Percentiles rank a stretch among this genome's conserved stretches.
Conservation (phyloP, 2,113 vertebrate species). For the Panthera leo region DNA sequence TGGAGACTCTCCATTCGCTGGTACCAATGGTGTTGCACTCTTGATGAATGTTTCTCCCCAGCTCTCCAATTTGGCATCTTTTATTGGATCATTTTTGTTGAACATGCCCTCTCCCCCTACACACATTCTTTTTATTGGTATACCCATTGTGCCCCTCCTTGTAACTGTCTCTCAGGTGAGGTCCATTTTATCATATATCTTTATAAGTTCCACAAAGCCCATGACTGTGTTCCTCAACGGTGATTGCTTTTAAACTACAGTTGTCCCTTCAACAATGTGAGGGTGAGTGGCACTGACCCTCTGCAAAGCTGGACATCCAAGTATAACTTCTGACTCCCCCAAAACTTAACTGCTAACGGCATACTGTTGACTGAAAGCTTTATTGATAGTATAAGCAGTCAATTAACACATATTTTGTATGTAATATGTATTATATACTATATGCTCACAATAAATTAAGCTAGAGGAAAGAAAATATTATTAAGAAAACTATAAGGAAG, state of each 20-base stretch:
- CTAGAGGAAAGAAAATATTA: background rate
- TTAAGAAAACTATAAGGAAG: background rate
- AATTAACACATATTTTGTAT: background rate
- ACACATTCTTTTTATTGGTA: background rate
- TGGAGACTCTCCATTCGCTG: background rate
- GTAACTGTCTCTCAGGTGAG: background rate
- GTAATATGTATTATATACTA: background rate
- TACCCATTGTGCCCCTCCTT: background rate
- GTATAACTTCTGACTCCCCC: background rate
- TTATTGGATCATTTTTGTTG: background rate
- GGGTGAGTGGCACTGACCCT: background rate
- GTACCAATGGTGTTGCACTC: background rate
- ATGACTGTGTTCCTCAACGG: background rate
- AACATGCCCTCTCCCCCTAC: rapidly evolving
- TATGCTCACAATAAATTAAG: background rate
- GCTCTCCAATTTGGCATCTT: background rate
- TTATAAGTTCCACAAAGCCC: background rate
- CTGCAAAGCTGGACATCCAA: background rate
- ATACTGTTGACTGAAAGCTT: background rate
- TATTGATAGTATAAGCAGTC: background rate
- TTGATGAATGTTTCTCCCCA: background rate
- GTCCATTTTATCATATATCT: background rate
- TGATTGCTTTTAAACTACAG: background rate
- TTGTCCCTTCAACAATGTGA: background rate
- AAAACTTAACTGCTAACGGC: background rate